These are phyloP conservation scores for Tachypleus tridentatus DNA, from an alignment of 1,140 invertebrate genomes.

Conservation along the genomic window DNA sequence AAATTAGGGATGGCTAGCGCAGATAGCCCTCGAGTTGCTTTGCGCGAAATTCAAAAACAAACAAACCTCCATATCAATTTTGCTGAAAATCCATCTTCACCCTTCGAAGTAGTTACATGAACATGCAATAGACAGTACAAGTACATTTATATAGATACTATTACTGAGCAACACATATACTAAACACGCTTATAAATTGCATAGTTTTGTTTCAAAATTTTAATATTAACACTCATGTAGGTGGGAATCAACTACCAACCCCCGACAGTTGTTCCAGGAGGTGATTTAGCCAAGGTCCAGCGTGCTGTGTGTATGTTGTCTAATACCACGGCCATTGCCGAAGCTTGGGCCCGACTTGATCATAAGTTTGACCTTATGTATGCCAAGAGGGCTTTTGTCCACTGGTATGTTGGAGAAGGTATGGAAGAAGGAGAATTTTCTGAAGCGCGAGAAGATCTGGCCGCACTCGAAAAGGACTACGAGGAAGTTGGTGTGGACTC, in stretches of 20 bases:
- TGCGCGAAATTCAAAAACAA: too few species aligned
- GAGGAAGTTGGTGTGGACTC: conserved; percentile 52
- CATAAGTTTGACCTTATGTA: conserved; percentile 50
- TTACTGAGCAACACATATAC: too few species aligned
- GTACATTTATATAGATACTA: too few species aligned
- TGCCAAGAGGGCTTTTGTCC: conserved; percentile 41
- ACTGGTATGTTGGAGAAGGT: conserved; percentile 35
- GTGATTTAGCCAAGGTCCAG: conserved; percentile 71
- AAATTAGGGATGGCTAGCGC: too few species aligned
- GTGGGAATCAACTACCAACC: conserved; percentile 64
- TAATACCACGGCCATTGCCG: conserved; percentile 56
- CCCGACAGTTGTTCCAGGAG: conserved; percentile 65
- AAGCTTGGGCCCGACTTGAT: conserved; percentile 50
- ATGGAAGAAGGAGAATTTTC: conserved; percentile 31
- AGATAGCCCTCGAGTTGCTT: too few species aligned
- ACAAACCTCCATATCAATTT: too few species aligned
- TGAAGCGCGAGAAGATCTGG: conserved; percentile 51
- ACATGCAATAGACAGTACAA: too few species aligned
- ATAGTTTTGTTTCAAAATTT: too few species aligned
- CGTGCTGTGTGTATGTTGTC: conserved; percentile 68
- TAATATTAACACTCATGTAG: conserved; percentile 9
- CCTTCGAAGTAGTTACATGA: too few species aligned
- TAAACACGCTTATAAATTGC: too few species aligned
- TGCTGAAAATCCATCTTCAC: too few species aligned
- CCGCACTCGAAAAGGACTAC: conserved; percentile 51